phyloP scores from a whole-genome alignment of 2,888 invertebrate species.

The Stenichneumon culpator region DNA sequence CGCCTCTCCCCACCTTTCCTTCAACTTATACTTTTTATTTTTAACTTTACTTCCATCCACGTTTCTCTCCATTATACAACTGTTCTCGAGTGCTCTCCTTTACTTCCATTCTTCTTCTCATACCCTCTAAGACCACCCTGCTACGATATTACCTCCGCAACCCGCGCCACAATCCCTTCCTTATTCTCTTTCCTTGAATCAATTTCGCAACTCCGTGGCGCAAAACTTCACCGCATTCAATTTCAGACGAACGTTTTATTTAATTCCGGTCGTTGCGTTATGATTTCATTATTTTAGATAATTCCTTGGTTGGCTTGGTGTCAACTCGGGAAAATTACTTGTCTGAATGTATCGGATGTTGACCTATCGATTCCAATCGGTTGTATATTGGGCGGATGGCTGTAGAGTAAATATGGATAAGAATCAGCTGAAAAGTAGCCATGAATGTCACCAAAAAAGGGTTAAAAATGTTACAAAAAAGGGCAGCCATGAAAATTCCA shows the following conservation, averaged over 20 bases:
- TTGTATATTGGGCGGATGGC: not conserved
- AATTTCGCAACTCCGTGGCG: constrained; percentile 65
- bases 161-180: constrained; percentile 41
- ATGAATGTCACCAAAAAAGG: too few relatives aligned
- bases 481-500: not conserved
- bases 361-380: not conserved
- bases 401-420: not conserved
- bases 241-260: constrained; percentile 65
- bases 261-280: constrained; percentile 52
- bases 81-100: constrained; percentile 65
- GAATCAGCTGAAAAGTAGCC: not conserved
- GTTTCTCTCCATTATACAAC: constrained; percentile 69
- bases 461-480: too few relatives aligned
- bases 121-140: constrained; percentile 37
- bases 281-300: constrained; percentile 40
- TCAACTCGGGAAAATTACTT: not conserved
- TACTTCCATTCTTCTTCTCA: constrained; percentile 42
- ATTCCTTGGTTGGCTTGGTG: constrained; percentile 5
- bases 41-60: constrained; percentile 66
- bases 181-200: constrained; percentile 58
- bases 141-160: constrained; percentile 59
- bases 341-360: not conserved
- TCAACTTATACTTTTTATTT: constrained; percentile 68
- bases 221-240: constrained; percentile 63
- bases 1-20: constrained; percentile 8